Base-by-base conservation (phyloP, 2,797 vertebrate genomes). In the Mareca penelope region DNA sequence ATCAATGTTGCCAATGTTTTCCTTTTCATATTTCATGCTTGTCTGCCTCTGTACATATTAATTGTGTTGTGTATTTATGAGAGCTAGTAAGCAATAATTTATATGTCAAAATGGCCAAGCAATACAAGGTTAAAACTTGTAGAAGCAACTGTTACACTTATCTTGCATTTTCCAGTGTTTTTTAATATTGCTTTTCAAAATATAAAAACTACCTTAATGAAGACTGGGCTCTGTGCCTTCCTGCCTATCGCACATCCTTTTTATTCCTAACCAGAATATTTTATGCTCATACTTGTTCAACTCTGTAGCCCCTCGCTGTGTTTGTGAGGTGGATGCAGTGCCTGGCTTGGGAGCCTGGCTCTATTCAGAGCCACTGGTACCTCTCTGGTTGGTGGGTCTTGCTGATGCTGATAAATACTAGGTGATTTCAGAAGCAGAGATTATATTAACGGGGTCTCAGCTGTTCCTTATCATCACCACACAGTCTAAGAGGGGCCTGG, bases 21-120 rank as follows among this genome's bases (percentile, higher is more conserved):
- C 92, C 80, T 96, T 96, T 95, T 93, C 91, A 64, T 96, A 88
- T 92, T 88, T 94, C 88, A 85, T 94, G 97, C 97, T 97, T 97
- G 94, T 96, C 97, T 98, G 97, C 98, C 97, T 98, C 98, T 99
- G 98, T 99, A 98, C 96, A 99, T 98, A 98, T 94, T 90, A 96
- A 96, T 94, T 95, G 97, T 98, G 98, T 97, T 95, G 98, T 97
- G 96, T 98, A 98, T 98, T 98, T 98, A 98, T 98, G 95, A 80
- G 92, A 96, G 97, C 98, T 98, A 97, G 98, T 96, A 97, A 98
- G 98, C 98, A 98, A 98, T 98, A 98, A 99, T 98, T 98, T 98
- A 98, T 98, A 98, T 98, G 98, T 98, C 98, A 95, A 98, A 98
- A 98, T 97, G 96, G 96, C 96, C 97, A 97, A 98, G 98, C 97